Percentiles rank a stretch among this genome's conserved stretches.
Conservation (phyloP, 1,140 invertebrate species). For the Battus philenor region DNA sequence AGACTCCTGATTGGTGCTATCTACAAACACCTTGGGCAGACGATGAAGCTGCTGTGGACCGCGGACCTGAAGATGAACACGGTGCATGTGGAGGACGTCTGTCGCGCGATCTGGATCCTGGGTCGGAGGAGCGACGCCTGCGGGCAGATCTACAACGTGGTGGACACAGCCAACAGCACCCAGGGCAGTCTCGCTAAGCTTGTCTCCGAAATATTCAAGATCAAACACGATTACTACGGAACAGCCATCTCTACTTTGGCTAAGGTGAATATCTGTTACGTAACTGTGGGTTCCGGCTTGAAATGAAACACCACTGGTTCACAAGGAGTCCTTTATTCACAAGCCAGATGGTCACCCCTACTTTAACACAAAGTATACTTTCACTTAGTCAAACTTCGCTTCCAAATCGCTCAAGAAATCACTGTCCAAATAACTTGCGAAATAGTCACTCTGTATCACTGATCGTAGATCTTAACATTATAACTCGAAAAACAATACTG, state of each 20-base stretch:
- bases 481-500: too few species aligned
- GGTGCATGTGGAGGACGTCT: slow-evolving; percentile 90
- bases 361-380: too few species aligned
- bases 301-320: too few species aligned
- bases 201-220: slow-evolving; percentile 88
- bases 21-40: slow-evolving; percentile 91
- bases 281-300: too few species aligned
- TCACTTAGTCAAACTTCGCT: too few species aligned
- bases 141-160: slow-evolving; percentile 87
- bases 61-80: slow-evolving; percentile 91
- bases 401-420: too few species aligned
- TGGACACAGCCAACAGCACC: slow-evolving; percentile 88
- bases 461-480: too few species aligned
- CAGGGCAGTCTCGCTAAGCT: slow-evolving; percentile 88
- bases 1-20: slow-evolving; percentile 90
- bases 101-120: slow-evolving; percentile 83
- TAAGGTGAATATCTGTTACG: too few species aligned
- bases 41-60: slow-evolving; percentile 94
- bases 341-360: too few species aligned
- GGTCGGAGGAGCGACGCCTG: slow-evolving; percentile 55
- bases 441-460: too few species aligned
- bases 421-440: too few species aligned
- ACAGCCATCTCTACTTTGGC: slow-evolving; percentile 85
- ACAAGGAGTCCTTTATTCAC: too few species aligned
- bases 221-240: slow-evolving; percentile 92